A percentile compares a stretch with the other conserved stretches of the same genome.
These are phyloP conservation scores for Semicossyphus pulcher DNA, from an alignment of 2,113 vertebrate species.

Conservation along the genomic window DNA sequence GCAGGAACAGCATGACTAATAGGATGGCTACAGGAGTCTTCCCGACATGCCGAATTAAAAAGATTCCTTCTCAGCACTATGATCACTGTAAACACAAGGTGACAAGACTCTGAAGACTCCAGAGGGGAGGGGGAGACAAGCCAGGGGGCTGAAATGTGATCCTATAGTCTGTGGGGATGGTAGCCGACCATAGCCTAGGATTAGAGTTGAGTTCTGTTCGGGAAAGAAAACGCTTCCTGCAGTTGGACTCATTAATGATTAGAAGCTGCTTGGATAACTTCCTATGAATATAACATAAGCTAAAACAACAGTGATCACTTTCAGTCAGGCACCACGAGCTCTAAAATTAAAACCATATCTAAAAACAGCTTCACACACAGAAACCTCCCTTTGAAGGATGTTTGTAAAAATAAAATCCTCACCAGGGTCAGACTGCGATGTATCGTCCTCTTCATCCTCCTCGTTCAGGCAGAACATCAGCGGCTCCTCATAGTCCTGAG, in stretches of 20 bases:
- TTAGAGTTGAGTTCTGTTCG: conserved; percentile 44
- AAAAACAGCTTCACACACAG: conserved; percentile 31
- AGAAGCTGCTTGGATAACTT: conserved; percentile 47
- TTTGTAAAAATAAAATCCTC: conserved; percentile 32
- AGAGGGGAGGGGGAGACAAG: conserved; percentile 11
- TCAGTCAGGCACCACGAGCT: conserved; percentile 25
- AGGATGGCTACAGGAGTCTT: not conserved
- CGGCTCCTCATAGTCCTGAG: conserved; percentile 69
- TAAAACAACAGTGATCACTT: conserved; percentile 58
- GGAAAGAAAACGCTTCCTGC: conserved; percentile 66
- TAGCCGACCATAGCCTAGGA: conserved; percentile 26
- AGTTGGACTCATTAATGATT: conserved; percentile 47
- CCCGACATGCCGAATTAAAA: not conserved
- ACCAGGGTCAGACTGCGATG: conserved; percentile 60
- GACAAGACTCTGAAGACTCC: conserved; percentile 29
- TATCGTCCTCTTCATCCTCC: conserved; percentile 64
- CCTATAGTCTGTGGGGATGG: conserved; percentile 27
- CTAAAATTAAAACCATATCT: conserved; percentile 29
- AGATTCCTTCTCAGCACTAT: conserved; percentile 11
- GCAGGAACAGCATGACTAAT: conserved; percentile 29
- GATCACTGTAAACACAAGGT: conserved; percentile 30
- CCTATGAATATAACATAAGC: conserved; percentile 41
- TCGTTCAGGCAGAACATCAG: conserved; percentile 77
- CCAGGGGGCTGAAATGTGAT: conserved; percentile 59
- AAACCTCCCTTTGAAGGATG: not conserved